phyloP scores from a whole-genome alignment of 1,140 invertebrate genomes.

The Idris sp. region DNA sequence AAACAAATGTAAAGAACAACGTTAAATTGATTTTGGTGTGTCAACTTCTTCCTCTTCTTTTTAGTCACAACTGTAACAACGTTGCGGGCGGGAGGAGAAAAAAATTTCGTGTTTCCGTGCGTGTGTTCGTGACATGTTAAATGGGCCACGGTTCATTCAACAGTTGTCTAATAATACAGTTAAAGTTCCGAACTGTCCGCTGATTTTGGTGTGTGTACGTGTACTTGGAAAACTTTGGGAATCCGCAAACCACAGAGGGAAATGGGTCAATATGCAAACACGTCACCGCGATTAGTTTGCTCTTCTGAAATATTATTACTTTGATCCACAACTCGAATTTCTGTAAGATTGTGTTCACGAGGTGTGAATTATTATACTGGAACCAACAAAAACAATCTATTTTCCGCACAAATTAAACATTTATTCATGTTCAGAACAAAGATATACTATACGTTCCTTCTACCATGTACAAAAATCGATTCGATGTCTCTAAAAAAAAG shows the following conservation, averaged over 20 bases:
- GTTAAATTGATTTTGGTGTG: slow-evolving; percentile 18
- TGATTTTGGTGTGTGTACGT: slow-evolving; percentile 51
- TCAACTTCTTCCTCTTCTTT: slow-evolving; percentile 19
- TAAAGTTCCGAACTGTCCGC: slow-evolving; percentile 60
- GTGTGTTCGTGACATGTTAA: slow-evolving; percentile 57
- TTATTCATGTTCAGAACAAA: too few relatives aligned
- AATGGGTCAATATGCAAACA: slow-evolving; percentile 63
- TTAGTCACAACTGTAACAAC: slow-evolving; percentile 16
- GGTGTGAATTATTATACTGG: slow-evolving; percentile 26
- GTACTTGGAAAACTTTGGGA: slow-evolving; percentile 60
- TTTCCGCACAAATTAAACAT: too few relatives aligned
- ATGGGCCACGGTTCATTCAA: slow-evolving; percentile 60
- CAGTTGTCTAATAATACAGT: slow-evolving; percentile 64
- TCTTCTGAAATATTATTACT: slow-evolving; percentile 53
- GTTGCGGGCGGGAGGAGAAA: slow-evolving; percentile 1
- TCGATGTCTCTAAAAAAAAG: too few relatives aligned
- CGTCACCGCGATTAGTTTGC: slow-evolving; percentile 54
- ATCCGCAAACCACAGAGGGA: slow-evolving; percentile 56
- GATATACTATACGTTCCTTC: too few relatives aligned
- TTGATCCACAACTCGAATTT: slow-evolving; percentile 33
- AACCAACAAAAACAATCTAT: too few relatives aligned
- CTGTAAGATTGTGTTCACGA: slow-evolving; percentile 31
- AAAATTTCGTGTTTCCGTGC: slow-evolving; percentile 27
- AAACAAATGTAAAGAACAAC: slow-evolving; percentile 18
- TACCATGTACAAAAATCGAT: too few relatives aligned